Conservation (phyloP, 2,888 invertebrate genomes). For the Agrotis ipsilon region DNA sequence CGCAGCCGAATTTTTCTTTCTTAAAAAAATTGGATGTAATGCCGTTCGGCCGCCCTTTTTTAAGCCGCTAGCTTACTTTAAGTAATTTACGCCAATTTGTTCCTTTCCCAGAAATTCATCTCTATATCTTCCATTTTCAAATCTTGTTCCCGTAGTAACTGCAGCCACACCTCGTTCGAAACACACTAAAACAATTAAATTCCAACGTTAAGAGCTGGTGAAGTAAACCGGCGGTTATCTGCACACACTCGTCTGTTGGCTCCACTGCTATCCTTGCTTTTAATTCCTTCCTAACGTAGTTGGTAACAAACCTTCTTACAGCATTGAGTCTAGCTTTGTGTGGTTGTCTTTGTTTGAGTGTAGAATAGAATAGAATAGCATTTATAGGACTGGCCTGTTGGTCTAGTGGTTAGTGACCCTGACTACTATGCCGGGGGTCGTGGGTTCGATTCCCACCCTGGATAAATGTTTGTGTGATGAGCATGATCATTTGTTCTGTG, state of each 20-base stretch:
- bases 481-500: too few species aligned
- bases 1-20: too few species aligned
- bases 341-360: background rate
- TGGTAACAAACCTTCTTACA: constrained; percentile 18
- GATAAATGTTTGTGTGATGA: too few species aligned
- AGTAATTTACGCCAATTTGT: background rate
- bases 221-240: constrained; percentile 52
- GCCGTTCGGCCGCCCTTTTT: too few species aligned
- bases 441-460: too few species aligned
- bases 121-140: background rate
- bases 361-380: too few species aligned
- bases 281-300: constrained; percentile 34
- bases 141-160: constrained; percentile 22
- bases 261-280: constrained; percentile 30
- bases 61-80: background rate
- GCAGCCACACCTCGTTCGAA: constrained; percentile 37
- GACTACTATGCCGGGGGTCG: too few species aligned
- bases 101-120: background rate
- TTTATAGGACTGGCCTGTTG: too few species aligned
- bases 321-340: background rate
- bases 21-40: background rate
- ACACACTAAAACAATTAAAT: constrained; percentile 69
- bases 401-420: too few species aligned
- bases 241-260: constrained; percentile 26
- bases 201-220: constrained; percentile 49